These are phyloP conservation scores for Apomyelois bistriatella DNA, from an alignment of 2,888 invertebrate species.

Conservation along the genomic window DNA sequence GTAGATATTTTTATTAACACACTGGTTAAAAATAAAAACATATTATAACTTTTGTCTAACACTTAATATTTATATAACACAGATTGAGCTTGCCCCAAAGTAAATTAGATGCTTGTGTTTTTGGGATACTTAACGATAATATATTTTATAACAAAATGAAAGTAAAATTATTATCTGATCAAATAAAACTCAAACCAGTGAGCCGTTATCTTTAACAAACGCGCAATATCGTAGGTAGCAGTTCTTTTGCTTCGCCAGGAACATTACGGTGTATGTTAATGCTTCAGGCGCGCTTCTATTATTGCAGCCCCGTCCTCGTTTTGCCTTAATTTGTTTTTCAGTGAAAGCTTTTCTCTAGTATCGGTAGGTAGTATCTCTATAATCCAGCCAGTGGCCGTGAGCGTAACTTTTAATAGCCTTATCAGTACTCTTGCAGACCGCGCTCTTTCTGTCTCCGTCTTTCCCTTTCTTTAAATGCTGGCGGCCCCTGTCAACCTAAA, in stretches of 20 bases:
- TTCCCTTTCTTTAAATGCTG: conserved; percentile 31
- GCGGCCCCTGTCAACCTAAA: conserved; percentile 53
- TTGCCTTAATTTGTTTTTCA: conserved; percentile 37
- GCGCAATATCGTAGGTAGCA: conserved; percentile 30
- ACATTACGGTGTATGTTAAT: conserved; percentile 38
- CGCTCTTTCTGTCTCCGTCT: conserved; percentile 46
- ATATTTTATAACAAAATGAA: too few relatives aligned
- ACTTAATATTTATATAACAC: too few relatives aligned
- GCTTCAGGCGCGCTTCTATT: conserved; percentile 36
- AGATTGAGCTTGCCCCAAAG: too few relatives aligned
- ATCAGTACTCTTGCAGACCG: conserved; percentile 67
- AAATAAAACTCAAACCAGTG: conserved; percentile 33
- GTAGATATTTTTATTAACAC: too few relatives aligned
- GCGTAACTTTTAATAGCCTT: conserved; percentile 78
- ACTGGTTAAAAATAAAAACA: too few relatives aligned
- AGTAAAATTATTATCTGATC: conserved; percentile 27
- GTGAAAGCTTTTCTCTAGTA: conserved; percentile 47
- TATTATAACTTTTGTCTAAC: too few relatives aligned
- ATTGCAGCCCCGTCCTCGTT: conserved; percentile 38
- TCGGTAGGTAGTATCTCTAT: conserved; percentile 53
- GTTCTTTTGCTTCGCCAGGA: conserved; percentile 36
- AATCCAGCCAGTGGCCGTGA: conserved; percentile 57
- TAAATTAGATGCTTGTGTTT: too few relatives aligned
- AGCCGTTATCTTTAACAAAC: conserved; percentile 35
- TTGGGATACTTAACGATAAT: too few relatives aligned